A percentile compares a stretch with the other conserved stretches of the same genome.
These are phyloP conservation scores for Augochlorella aurata DNA, from an alignment of 2,888 invertebrate species.

Conservation along the genomic window DNA sequence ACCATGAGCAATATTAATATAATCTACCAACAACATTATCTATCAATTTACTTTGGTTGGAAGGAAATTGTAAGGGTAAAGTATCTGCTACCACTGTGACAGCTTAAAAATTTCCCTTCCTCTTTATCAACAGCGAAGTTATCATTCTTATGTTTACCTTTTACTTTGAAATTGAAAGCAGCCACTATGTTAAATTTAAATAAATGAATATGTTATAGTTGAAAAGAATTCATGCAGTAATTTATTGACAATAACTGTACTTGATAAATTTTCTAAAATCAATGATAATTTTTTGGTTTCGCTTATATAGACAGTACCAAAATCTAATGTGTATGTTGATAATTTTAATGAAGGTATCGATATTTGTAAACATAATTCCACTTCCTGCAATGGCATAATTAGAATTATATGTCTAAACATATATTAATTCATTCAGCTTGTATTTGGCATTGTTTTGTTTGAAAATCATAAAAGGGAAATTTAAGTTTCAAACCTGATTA, in stretches of 20 bases:
- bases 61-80: slow-evolving; percentile 44
- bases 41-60: slow-evolving; percentile 44
- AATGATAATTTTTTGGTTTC: slow-evolving; percentile 65
- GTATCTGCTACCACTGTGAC: neutral
- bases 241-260: slow-evolving; percentile 54
- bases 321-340: slow-evolving; percentile 66
- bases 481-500: slow-evolving; percentile 38
- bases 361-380: slow-evolving; percentile 67
- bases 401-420: neutral
- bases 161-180: slow-evolving; percentile 34
- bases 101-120: slow-evolving; percentile 6
- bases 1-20: neutral
- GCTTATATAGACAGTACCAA: slow-evolving; percentile 68
- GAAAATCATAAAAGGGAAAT: neutral
- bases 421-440: neutral
- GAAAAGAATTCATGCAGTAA: neutral
- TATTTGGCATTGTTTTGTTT: neutral
- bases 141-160: slow-evolving; percentile 16
- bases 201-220: neutral
- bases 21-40: neutral
- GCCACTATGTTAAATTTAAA: slow-evolving; percentile 46
- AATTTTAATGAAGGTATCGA: slow-evolving; percentile 66
- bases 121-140: slow-evolving; percentile 35
- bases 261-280: slow-evolving; percentile 67
- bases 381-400: slow-evolving; percentile 58